Conservation (phyloP, 2,888 invertebrate genomes). For the Hypomecis atomaria region DNA sequence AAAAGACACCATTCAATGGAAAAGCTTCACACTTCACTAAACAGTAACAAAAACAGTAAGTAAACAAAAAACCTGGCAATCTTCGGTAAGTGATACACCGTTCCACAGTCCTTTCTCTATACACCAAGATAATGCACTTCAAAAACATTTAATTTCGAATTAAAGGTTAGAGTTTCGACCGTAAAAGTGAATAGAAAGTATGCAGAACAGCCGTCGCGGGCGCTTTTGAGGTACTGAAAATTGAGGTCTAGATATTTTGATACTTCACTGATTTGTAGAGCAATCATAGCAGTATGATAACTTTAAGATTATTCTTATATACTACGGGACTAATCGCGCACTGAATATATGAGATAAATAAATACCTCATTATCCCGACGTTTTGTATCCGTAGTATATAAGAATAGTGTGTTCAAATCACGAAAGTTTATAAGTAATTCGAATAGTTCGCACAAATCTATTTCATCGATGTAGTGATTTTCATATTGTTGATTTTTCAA, state of each 20-base stretch:
- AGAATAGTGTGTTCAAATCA: too few relatives aligned
- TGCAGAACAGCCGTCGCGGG: constrained; percentile 19
- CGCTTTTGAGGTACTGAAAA: constrained; percentile 43
- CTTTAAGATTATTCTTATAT: too few relatives aligned
- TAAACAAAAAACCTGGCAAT: constrained; percentile 59
- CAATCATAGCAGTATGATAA: constrained; percentile 22
- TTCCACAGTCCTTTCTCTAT: constrained; percentile 64
- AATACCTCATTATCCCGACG: too few relatives aligned
- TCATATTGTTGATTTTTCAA: too few relatives aligned
- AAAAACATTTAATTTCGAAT: constrained; percentile 63
- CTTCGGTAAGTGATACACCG: constrained; percentile 56
- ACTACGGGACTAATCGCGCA: too few relatives aligned
- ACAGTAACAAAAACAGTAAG: constrained; percentile 26
- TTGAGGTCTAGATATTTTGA: constrained; percentile 32
- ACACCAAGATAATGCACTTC: constrained; percentile 62
- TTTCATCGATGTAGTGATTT: too few relatives aligned
- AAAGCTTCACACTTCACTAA: constrained; percentile 18
- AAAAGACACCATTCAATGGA: background rate
- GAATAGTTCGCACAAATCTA: too few relatives aligned
- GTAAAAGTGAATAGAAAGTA: constrained; percentile 34
- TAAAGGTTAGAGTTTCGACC: constrained; percentile 26
- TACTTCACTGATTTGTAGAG: constrained; percentile 21
- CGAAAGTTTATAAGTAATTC: too few relatives aligned
- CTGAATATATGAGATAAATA: too few relatives aligned
- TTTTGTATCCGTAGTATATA: too few relatives aligned